phyloP scores from a whole-genome alignment of 2,888 invertebrate species.

The Amorpha juglandis region DNA sequence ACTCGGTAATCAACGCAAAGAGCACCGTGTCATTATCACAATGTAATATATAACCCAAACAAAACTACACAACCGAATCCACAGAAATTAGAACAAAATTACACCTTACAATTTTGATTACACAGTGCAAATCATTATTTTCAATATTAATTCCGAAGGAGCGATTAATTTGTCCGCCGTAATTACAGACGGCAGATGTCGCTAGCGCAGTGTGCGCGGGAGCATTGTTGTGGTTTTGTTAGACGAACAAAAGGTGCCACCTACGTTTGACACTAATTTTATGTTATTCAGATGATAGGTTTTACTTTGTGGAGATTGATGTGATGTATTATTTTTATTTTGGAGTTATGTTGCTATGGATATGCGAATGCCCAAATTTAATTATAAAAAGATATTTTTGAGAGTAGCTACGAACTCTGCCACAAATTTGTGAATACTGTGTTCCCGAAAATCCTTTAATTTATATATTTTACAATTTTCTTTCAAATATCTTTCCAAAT shows the following conservation, averaged over 20 bases:
- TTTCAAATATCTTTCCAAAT: too few species aligned
- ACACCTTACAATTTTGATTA: constrained; percentile 23
- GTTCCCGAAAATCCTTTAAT: too few species aligned
- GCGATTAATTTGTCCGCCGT: constrained; percentile 62
- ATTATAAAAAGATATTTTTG: background rate
- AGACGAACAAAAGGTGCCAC: constrained; percentile 42
- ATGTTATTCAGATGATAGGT: constrained; percentile 3
- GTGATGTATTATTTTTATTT: background rate
- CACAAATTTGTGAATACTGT: too few species aligned
- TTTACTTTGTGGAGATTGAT: constrained; percentile 4
- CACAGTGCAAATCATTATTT: constrained; percentile 64
- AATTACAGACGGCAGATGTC: constrained; percentile 69
- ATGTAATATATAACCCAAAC: constrained; percentile 33
- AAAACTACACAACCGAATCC: constrained; percentile 4
- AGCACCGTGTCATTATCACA: background rate
- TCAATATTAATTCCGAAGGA: constrained; percentile 56
- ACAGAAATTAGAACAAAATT: background rate
- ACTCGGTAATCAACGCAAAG: constrained; percentile 67
- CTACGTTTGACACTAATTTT: constrained; percentile 47
- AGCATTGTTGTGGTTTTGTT: constrained; percentile 38
- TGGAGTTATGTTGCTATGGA: background rate
- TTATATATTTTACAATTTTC: too few species aligned
- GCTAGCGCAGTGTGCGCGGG: constrained; percentile 60
- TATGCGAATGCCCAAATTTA: background rate
- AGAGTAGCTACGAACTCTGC: too few species aligned